Evolutionary conservation across 1,140 invertebrate species (phyloP).

Genomic region (Aphaenogaster ashmeadi): DNA sequence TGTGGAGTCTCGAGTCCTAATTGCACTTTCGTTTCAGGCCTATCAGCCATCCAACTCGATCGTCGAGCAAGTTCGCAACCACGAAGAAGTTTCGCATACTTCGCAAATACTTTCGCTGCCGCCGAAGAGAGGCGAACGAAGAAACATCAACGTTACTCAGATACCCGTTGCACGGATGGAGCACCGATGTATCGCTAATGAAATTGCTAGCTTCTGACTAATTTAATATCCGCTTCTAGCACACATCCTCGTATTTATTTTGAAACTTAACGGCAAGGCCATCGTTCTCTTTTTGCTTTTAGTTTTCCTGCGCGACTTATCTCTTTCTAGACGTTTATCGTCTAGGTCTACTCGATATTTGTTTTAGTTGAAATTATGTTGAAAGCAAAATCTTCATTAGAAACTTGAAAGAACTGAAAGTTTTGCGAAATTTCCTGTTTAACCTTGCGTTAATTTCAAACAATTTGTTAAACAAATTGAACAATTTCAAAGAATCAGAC

Average conservation of each 20-base stretch:
- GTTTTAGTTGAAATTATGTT: neutral
- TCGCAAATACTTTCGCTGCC: conserved; percentile 19
- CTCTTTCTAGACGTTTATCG: neutral
- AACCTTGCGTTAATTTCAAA: neutral
- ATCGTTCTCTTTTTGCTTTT: neutral
- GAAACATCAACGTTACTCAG: neutral
- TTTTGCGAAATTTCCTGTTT: neutral
- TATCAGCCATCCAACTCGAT: neutral
- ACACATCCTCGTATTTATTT: conserved; percentile 15
- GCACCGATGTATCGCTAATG: neutral
- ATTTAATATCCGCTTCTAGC: neutral
- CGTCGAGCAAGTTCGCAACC: neutral
- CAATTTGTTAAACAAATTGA: neutral
- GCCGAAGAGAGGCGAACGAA: neutral
- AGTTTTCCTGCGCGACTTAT: neutral
- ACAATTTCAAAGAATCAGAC: neutral
- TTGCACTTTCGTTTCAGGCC: neutral
- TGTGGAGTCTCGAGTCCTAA: neutral
- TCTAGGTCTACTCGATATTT: neutral
- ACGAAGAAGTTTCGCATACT: conserved; percentile 41
- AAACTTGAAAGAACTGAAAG: neutral
- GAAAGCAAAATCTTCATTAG: neutral
- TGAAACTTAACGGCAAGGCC: neutral
- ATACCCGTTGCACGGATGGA: neutral
- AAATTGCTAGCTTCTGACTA: neutral